Evolutionary conservation across 2,113 vertebrate species (phyloP).

Genomic region (Lynx canadensis): DNA sequence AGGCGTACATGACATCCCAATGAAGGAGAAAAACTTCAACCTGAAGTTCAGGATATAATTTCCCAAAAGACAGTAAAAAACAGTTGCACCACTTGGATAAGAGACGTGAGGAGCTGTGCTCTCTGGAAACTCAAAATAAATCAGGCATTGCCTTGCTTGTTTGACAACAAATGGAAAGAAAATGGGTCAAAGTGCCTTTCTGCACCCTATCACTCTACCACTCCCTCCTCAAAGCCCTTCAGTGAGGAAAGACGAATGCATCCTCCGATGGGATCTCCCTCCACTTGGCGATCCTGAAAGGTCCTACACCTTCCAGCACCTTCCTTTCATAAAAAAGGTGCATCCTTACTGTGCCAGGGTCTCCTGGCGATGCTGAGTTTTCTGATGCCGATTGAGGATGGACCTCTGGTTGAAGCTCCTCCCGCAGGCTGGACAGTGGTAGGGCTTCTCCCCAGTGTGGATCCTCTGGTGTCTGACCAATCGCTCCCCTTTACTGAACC

Average conservation of each 20-base stretch:
- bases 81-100: not conserved
- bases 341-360: not conserved
- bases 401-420: conserved; percentile 74
- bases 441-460: conserved; percentile 75
- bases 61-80: not conserved
- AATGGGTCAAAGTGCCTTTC: not conserved
- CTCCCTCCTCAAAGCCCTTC: not conserved
- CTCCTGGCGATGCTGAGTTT: conserved; percentile 69
- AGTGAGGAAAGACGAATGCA: not conserved
- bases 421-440: conserved; percentile 69
- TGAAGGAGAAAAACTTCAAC: not conserved
- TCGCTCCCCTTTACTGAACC: conserved; percentile 77
- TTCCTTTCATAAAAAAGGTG: not conserved
- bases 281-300: not conserved
- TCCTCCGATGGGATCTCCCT: not conserved
- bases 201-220: not conserved
- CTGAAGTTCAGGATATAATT: not conserved
- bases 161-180: not conserved
- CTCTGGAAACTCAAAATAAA: not conserved
- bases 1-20: not conserved
- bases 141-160: not conserved
- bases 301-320: not conserved
- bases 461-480: conserved; percentile 77
- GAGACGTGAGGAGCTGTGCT: not conserved
- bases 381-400: conserved; percentile 75